Evolutionary conservation across 1,140 invertebrate species (phyloP).

Genomic region (Anastrepha ludens): DNA sequence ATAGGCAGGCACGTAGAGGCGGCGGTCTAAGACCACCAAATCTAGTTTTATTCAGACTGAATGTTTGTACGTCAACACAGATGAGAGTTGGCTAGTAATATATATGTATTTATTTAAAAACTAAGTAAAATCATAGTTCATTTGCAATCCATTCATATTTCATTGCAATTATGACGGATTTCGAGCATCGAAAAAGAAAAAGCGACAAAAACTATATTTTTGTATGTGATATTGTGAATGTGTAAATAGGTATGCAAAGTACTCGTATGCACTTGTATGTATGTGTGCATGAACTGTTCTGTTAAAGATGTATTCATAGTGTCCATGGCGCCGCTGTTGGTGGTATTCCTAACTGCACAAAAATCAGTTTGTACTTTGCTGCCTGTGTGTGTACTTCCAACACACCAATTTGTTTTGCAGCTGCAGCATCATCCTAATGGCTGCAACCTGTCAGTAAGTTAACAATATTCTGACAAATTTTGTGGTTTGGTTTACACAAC

Average conservation of each 20-base stretch:
- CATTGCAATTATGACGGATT: constrained; percentile 39
- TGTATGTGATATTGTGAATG: too few relatives aligned
- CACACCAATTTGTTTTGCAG: background rate
- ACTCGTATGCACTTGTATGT: too few relatives aligned
- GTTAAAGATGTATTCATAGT: background rate
- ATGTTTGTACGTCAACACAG: background rate
- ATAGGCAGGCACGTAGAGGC: too few relatives aligned
- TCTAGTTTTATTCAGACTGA: background rate
- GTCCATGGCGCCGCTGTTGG: background rate
- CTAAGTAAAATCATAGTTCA: constrained; percentile 10
- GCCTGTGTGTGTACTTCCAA: background rate
- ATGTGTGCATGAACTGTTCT: too few relatives aligned
- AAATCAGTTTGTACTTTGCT: background rate
- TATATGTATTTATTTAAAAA: background rate
- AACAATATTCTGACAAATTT: constrained; percentile 37
- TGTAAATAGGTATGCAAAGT: too few relatives aligned
- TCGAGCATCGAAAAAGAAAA: background rate
- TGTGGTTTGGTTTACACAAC: constrained; percentile 33
- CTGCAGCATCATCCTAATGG: constrained; percentile 16
- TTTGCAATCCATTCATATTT: constrained; percentile 25
- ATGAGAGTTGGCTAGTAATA: background rate
- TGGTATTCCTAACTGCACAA: background rate
- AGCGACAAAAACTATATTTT: background rate
- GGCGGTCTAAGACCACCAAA: background rate
- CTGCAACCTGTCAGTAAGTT: constrained; percentile 33